Conservation (phyloP, 2,888 invertebrate species). For the Euzophera pinguis region DNA sequence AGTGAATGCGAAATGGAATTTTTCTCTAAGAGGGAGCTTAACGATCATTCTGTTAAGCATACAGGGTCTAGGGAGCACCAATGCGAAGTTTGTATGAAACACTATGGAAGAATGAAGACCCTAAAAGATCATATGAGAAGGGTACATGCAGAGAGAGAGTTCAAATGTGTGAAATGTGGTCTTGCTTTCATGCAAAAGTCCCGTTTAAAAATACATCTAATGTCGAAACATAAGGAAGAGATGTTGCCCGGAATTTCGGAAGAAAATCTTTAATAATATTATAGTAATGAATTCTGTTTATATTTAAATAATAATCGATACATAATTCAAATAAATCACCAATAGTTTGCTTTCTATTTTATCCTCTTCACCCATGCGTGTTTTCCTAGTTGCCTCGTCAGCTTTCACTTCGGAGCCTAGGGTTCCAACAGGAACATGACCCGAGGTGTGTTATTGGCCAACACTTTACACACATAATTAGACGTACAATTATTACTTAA, state of each 20-base stretch:
- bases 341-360: too few relatives aligned
- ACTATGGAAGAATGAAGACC: constrained; percentile 32
- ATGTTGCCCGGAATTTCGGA: neutral
- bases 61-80: constrained; percentile 42
- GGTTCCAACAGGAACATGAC: too few relatives aligned
- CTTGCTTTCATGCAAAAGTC: constrained; percentile 46
- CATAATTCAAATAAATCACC: too few relatives aligned
- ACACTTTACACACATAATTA: too few relatives aligned
- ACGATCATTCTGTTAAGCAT: constrained; percentile 56
- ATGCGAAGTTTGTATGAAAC: constrained; percentile 53
- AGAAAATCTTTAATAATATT: neutral
- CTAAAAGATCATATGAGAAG: constrained; percentile 41
- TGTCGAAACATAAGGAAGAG: constrained; percentile 10
- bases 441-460: too few relatives aligned
- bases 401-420: too few relatives aligned
- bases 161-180: constrained; percentile 32
- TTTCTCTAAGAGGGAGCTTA: constrained; percentile 43
- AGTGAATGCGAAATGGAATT: constrained; percentile 22
- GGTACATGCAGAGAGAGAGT: constrained; percentile 36
- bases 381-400: too few relatives aligned
- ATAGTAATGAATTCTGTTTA: too few relatives aligned
- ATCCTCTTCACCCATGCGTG: too few relatives aligned
- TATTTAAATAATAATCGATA: too few relatives aligned
- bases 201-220: constrained; percentile 37
- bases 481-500: too few relatives aligned